These are phyloP conservation scores for Gallinago solitaria DNA, from an alignment of 2,797 vertebrate species.

Conservation along the genomic window DNA sequence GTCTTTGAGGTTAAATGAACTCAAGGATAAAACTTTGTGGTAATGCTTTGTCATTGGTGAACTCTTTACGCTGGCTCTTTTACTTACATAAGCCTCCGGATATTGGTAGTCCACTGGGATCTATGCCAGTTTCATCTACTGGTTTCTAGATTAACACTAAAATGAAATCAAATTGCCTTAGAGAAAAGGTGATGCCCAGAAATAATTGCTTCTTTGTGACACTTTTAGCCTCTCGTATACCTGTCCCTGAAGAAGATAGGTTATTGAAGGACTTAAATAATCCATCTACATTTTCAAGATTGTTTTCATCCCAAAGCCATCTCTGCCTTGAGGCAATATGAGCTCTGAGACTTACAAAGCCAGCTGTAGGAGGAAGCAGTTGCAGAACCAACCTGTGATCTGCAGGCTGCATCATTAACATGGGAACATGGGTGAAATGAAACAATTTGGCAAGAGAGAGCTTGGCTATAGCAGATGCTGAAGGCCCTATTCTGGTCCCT, in stretches of 20 bases:
- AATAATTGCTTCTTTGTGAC: not conserved
- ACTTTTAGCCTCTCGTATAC: not conserved
- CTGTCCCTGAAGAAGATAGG: not conserved
- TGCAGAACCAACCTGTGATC: not conserved
- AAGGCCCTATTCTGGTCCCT: not conserved
- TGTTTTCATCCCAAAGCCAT: not conserved
- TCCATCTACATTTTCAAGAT: not conserved
- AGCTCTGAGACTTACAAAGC: too few relatives aligned
- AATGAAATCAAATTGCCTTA: not conserved
- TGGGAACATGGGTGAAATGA: not conserved
- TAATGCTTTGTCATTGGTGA: not conserved
- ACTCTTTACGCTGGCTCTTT: not conserved
- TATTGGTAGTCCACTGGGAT: not conserved
- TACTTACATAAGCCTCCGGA: not conserved
- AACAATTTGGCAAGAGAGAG: not conserved
- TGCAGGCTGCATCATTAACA: not conserved
- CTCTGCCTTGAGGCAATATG: not conserved
- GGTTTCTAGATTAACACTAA: not conserved
- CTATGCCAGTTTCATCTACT: not conserved
- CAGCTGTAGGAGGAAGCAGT: not conserved
- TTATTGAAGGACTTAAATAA: not conserved
- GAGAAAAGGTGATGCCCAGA: not conserved
- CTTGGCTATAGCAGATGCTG: not conserved
- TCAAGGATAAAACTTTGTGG: not conserved
- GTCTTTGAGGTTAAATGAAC: not conserved